Conservation (phyloP, 2,797 vertebrate genomes). For the Macrochelys suwanniensis region DNA sequence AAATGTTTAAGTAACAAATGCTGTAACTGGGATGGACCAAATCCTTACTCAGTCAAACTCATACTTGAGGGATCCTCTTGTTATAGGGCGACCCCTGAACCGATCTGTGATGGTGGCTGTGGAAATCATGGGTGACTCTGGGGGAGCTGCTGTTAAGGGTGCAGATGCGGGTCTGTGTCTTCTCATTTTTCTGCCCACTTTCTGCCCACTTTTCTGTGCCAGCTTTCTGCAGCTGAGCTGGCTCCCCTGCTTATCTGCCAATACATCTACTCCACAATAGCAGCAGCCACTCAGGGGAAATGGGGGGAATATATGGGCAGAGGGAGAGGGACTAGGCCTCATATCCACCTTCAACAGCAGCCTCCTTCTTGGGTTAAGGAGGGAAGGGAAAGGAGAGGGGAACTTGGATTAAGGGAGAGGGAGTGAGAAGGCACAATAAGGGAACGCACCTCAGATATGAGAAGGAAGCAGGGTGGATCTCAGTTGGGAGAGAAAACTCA, state of each 20-base stretch:
- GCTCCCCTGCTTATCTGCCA: not conserved
- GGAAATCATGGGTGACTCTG: no score
- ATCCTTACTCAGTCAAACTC: not conserved
- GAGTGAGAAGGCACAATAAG: not conserved
- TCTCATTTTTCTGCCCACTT: not conserved
- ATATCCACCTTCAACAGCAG: not conserved
- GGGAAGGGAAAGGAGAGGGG: not conserved
- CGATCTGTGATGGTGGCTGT: not conserved
- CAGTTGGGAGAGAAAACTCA: not conserved
- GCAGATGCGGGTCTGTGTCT: not conserved
- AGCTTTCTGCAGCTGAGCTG: not conserved
- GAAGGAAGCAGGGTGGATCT: not conserved
- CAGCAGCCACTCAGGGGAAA: not conserved
- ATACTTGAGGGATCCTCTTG: not conserved
- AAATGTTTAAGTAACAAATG: not conserved
- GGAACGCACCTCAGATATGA: not conserved
- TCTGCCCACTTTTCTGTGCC: no score
- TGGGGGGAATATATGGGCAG: not conserved
- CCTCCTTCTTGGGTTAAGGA: not conserved
- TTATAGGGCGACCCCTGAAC: not conserved
- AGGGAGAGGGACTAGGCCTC: not conserved
- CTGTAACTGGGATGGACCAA: not conserved
- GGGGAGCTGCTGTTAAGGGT: no score
- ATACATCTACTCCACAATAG: no score
- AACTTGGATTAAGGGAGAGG: no score